phyloP scores from a whole-genome alignment of 2,113 vertebrate species.

The Danio rerio region DNA sequence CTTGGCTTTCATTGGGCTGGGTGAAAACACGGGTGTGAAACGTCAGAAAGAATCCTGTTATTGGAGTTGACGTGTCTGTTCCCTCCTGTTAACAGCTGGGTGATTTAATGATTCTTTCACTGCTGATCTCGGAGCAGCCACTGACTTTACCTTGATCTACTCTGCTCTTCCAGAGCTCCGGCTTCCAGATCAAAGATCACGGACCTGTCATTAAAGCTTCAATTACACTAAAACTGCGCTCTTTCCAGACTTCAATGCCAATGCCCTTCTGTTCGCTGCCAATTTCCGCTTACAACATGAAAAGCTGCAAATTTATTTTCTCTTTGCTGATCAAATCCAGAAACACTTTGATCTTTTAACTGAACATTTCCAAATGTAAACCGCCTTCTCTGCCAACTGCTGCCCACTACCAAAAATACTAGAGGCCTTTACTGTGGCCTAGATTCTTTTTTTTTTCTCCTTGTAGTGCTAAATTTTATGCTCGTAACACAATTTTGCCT shows the following conservation, averaged over 20 bases:
- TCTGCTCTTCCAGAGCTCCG: constrained; percentile 29
- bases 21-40: constrained; percentile 14
- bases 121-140: background rate
- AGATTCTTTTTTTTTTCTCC: too few relatives aligned
- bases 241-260: constrained; percentile 14
- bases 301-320: constrained; percentile 47
- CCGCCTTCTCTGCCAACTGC: constrained; percentile 30
- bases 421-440: background rate
- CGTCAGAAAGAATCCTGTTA: background rate
- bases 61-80: constrained; percentile 23
- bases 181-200: constrained; percentile 47
- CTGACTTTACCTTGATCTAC: constrained; percentile 28
- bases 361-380: constrained; percentile 37
- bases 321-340: constrained; percentile 34
- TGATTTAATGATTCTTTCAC: too few relatives aligned
- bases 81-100: background rate
- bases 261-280: background rate
- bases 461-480: constrained; percentile 22
- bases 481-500: constrained; percentile 12
- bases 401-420: background rate
- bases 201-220: constrained; percentile 43
- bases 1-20: constrained; percentile 5
- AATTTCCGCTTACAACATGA: constrained; percentile 39
- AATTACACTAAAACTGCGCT: constrained; percentile 30
- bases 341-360: constrained; percentile 52